These are phyloP conservation scores for Apodemia duryi DNA, from an alignment of 2,888 invertebrate genomes.

Conservation along the genomic window DNA sequence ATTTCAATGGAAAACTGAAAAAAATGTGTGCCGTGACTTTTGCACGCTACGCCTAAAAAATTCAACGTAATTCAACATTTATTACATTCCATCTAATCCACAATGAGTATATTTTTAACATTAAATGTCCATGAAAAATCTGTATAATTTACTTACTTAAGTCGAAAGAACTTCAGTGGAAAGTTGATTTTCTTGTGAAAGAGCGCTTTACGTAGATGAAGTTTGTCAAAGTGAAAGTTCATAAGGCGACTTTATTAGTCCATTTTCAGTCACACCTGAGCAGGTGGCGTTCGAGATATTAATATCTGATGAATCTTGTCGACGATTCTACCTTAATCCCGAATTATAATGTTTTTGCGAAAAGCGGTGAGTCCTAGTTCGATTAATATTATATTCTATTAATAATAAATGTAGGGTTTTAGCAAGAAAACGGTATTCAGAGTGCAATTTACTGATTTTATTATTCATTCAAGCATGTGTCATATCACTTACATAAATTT, in stretches of 20 bases:
- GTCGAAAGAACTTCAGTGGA: not conserved
- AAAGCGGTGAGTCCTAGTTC: constrained; percentile 26
- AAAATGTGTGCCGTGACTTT: not conserved
- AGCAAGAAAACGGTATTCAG: constrained; percentile 47
- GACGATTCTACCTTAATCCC: constrained; percentile 37
- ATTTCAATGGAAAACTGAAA: not conserved
- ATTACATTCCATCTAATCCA: too few species aligned
- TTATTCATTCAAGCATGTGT: constrained; percentile 28
- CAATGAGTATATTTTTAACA: too few species aligned
- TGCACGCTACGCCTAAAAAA: not conserved
- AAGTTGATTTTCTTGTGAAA: constrained; percentile 15
- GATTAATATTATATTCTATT: constrained; percentile 45
- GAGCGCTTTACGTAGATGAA: constrained; percentile 25
- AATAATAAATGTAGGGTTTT: constrained; percentile 53
- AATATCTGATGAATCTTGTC: constrained; percentile 59
- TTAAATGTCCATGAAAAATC: not conserved
- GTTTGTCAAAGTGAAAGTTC: constrained; percentile 63
- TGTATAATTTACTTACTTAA: not conserved
- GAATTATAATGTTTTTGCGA: constrained; percentile 46
- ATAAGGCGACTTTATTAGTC: constrained; percentile 68
- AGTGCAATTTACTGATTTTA: not conserved
- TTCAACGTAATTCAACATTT: too few species aligned
- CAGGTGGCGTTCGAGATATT: constrained; percentile 65
- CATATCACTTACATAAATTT: too few species aligned
- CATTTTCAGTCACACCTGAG: constrained; percentile 59